Percentiles rank a stretch among this genome's conserved stretches.
Conservation (phyloP, 1,140 invertebrate species). For the Pogonus chalceus region DNA sequence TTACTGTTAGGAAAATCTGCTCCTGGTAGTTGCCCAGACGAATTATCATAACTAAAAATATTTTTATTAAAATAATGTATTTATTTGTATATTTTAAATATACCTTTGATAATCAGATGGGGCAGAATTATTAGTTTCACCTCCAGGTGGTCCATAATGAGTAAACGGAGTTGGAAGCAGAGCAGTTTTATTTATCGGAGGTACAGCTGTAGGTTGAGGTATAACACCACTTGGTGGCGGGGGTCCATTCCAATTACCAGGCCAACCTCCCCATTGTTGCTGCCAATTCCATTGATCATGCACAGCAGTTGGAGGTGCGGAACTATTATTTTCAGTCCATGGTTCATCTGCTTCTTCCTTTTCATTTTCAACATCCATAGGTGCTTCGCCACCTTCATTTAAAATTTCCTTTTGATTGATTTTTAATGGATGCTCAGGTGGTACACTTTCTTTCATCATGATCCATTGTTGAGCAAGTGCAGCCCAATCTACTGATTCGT, state of each 20-base stretch:
- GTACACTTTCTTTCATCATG: constrained; percentile 77
- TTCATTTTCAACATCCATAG: constrained; percentile 72
- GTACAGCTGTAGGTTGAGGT: constrained; percentile 36
- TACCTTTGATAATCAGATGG: constrained; percentile 23
- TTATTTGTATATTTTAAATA: constrained; percentile 1
- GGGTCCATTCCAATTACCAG: constrained; percentile 33
- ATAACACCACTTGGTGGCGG: constrained; percentile 30
- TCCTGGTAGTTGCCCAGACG: neutral
- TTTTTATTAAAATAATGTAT: neutral
- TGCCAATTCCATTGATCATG: constrained; percentile 36
- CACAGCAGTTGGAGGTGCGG: constrained; percentile 29
- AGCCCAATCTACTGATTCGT: constrained; percentile 83
- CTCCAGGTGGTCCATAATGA: constrained; percentile 32
- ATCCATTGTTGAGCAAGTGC: constrained; percentile 95
- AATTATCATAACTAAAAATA: neutral
- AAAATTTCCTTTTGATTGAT: constrained; percentile 19
- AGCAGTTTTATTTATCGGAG: constrained; percentile 29
- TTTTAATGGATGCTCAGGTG: constrained; percentile 42
- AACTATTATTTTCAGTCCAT: constrained; percentile 23
- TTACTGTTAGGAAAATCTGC: neutral
- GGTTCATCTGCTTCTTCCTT: constrained; percentile 37
- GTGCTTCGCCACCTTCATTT: constrained; percentile 63
- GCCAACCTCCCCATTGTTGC: constrained; percentile 34
- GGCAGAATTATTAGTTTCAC: constrained; percentile 24
- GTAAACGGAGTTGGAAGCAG: constrained; percentile 34